Percentiles rank a stretch among this genome's conserved stretches.
These are phyloP conservation scores for Sialia sialis DNA, from an alignment of 2,113 vertebrate genomes.

Conservation along the genomic window DNA sequence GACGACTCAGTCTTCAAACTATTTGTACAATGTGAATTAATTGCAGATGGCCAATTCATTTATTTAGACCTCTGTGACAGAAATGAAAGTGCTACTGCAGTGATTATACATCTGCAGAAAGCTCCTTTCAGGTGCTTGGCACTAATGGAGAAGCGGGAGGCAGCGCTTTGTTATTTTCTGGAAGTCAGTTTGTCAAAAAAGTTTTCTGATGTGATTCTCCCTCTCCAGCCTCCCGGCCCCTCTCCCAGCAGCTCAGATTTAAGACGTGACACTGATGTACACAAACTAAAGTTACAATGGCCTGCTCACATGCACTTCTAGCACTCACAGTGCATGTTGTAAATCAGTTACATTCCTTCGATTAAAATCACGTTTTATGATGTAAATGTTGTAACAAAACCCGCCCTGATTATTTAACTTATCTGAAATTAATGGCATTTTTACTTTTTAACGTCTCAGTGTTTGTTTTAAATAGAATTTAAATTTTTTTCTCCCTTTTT, in stretches of 20 bases:
- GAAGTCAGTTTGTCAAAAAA: background rate
- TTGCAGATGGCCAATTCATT: constrained; percentile 62
- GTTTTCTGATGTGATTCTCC: background rate
- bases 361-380: background rate
- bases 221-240: background rate
- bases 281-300: background rate
- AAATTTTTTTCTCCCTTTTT: background rate
- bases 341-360: background rate
- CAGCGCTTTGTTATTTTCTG: background rate
- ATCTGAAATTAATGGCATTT: background rate
- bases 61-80: constrained; percentile 50
- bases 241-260: background rate
- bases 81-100: constrained; percentile 2
- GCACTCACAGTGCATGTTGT: background rate
- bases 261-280: background rate
- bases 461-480: background rate
- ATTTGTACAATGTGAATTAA: constrained; percentile 59
- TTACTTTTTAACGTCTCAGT: background rate
- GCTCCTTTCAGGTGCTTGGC: background rate
- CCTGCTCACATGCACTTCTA: background rate
- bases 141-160: background rate
- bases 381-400: background rate
- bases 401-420: background rate
- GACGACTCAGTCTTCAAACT: constrained; percentile 62
- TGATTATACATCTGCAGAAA: background rate